phyloP scores from a whole-genome alignment of 1,140 invertebrate species.

The Leptinotarsa defecta region DNA sequence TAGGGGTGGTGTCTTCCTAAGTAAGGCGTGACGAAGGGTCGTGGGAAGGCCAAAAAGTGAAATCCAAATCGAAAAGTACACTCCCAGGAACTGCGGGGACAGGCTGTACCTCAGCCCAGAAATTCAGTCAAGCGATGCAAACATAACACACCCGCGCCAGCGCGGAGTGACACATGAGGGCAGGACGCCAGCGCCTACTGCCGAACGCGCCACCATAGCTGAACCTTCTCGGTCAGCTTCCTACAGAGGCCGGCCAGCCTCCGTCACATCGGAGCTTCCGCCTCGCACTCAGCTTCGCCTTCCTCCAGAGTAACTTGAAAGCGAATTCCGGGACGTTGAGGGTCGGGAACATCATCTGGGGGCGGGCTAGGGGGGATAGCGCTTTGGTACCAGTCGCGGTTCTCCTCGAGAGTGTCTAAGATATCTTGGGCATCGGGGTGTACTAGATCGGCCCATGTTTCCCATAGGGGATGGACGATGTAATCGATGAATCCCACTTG shows the following conservation, averaged over 20 bases:
- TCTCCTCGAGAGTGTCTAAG: slow-evolving; percentile 96
- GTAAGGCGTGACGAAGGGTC: slow-evolving; percentile 51
- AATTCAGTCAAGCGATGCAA: slow-evolving; percentile 53
- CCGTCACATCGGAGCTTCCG: slow-evolving; percentile 81
- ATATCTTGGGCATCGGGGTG: slow-evolving; percentile 98
- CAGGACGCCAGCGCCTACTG: slow-evolving; percentile 60
- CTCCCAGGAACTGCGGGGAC: slow-evolving; percentile 42
- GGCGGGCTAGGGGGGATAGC: slow-evolving; percentile 81
- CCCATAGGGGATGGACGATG: slow-evolving; percentile 98
- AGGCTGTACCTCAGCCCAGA: slow-evolving; percentile 42
- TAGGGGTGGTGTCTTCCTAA: slow-evolving; percentile 49
- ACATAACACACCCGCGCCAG: slow-evolving; percentile 50
- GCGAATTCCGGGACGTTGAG: slow-evolving; percentile 47
- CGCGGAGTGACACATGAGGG: slow-evolving; percentile 45
- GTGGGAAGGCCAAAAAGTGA: slow-evolving; percentile 34
- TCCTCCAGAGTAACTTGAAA: slow-evolving; percentile 84
- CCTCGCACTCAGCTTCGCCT: slow-evolving; percentile 67
- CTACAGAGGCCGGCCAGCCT: slow-evolving; percentile 83
- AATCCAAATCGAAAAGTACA: slow-evolving; percentile 36
- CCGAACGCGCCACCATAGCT: slow-evolving; percentile 76
- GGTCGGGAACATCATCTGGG: slow-evolving; percentile 55
- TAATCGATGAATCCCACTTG: slow-evolving; percentile 99
- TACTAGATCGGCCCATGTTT: slow-evolving; percentile 98
- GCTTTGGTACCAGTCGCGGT: slow-evolving; percentile 96
- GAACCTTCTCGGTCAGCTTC: slow-evolving; percentile 83